Evolutionary conservation across 2,797 vertebrate species (phyloP).

Genomic region (Enteromius paludinosus): DNA sequence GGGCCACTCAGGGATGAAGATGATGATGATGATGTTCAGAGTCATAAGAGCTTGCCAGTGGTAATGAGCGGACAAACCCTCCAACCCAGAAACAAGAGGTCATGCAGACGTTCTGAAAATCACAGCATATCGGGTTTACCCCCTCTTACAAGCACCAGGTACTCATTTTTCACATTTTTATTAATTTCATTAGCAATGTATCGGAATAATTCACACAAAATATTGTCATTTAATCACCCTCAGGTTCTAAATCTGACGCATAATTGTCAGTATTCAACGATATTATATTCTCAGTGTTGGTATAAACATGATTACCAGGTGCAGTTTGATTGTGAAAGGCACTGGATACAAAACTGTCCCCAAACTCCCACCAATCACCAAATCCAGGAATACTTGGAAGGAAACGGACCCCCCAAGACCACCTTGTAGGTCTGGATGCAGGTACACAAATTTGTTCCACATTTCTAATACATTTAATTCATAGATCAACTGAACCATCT

Average conservation of each 20-base stretch:
- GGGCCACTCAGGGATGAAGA: slow-evolving; percentile 50
- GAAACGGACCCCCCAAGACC: slow-evolving; percentile 47
- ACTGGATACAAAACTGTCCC: slow-evolving; percentile 41
- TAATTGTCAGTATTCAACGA: neutral
- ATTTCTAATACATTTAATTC: neutral
- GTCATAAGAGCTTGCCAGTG: slow-evolving; percentile 61
- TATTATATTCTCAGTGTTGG: neutral
- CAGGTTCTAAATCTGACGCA: neutral
- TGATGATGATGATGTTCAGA: slow-evolving; percentile 59
- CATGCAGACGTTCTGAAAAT: slow-evolving; percentile 38
- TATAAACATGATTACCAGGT: slow-evolving; percentile 35
- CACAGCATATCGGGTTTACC: slow-evolving; percentile 46
- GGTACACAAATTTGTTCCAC: slow-evolving; percentile 45
- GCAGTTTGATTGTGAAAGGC: slow-evolving; percentile 60
- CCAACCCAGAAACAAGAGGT: slow-evolving; percentile 49
- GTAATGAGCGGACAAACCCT: slow-evolving; percentile 42
- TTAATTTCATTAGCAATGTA: neutral
- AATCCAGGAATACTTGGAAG: slow-evolving; percentile 30
- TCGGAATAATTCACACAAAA: neutral
- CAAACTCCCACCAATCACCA: slow-evolving; percentile 57
- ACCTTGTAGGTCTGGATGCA: slow-evolving; percentile 56
- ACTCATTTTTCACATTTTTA: neutral
- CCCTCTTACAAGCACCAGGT: slow-evolving; percentile 52
- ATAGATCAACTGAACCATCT: slow-evolving; percentile 1
- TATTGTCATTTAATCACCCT: neutral